Evolutionary conservation across 30 jellyfish, hydroid and myxozoan genomes (phyloP), one percentile per base, ranked within the genome.

Genomic region (Turritopsis rubra): DNA sequence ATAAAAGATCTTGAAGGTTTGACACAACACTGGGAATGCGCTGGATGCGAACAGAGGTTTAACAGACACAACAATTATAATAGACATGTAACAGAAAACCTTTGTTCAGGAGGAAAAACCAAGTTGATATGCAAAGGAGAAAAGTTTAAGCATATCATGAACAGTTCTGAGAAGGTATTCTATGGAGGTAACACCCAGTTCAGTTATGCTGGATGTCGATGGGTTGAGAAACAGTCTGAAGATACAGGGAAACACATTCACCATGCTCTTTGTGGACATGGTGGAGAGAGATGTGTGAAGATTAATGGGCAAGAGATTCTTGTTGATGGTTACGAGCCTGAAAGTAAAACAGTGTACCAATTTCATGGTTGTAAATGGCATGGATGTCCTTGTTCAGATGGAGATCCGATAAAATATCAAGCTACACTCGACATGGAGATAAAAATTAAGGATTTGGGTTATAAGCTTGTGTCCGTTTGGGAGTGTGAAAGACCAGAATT

Each of bases 401-500:
- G 1, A 0, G 41, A 27, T 16, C 25, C 0, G 23, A 80, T 41
- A 0, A 79, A n/a, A 80, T 52, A 80, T 27, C 0, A 80, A 0
- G 28, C 17, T 0, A 80, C 87, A 31, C 0, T 31, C 0, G 1
- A 1, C 0, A 18, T 0, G 52, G 87, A 80, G 27, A 20, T 0
- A 18, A 52, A 1, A n/a, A 30, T 52, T 76, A 29, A 0, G 1
- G 1, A 1, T 76, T 0, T 0, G 0, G 84, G 84, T 29, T 80
- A 80, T 1, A 80, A 1, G 0, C 28, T 80, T 18, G 87, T 30
- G 0, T 31, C 85, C 0, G 84, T 80, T 1, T 80, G 87, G 87
- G 87, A 80, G 1, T 54, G 84, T 80, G 87, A 80, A 21, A 1
- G 1, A 80, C 87, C 87, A 54, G 76, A 80, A 21, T 54, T 54